These are phyloP conservation scores for Chironex yamaguchii DNA, from an alignment of 30 jellyfish, hydroid and myxozoan species.

Conservation along the genomic window DNA sequence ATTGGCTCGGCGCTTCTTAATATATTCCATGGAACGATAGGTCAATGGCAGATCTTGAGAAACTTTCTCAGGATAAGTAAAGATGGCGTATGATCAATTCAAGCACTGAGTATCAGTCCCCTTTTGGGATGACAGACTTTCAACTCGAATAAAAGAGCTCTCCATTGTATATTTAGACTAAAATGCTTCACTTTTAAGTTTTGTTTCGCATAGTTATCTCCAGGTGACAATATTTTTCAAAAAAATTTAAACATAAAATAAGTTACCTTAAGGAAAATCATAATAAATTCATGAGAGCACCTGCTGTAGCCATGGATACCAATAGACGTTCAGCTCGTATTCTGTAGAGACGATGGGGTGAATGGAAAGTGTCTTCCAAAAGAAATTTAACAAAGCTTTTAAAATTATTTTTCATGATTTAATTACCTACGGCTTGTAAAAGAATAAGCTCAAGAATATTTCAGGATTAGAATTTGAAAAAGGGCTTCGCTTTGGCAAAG, in stretches of 20 bases:
- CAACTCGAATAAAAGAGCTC: not conserved
- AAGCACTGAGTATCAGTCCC: not conserved
- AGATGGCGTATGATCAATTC: not conserved
- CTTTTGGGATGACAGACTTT: not conserved
- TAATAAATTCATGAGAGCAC: constrained; percentile 88
- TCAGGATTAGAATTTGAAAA: too few species aligned
- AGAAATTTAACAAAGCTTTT: not conserved
- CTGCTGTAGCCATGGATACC: constrained; percentile 84
- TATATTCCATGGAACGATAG: not conserved
- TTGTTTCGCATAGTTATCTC: not conserved
- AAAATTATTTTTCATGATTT: not conserved
- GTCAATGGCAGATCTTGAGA: not conserved
- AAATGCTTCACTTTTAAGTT: not conserved
- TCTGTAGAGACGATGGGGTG: not conserved
- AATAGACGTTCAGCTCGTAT: constrained; percentile 13
- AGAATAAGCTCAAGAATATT: not conserved
- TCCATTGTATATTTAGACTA: not conserved
- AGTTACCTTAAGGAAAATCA: constrained; percentile 30
- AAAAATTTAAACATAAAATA: not conserved
- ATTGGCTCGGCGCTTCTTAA: not conserved
- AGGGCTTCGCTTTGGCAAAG: too few species aligned
- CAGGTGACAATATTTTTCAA: not conserved
- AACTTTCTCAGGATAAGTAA: not conserved
- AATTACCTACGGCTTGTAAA: not conserved
- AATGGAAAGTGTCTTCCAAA: not conserved